Percentiles rank a stretch among this genome's conserved stretches.
These are phyloP conservation scores for Nestor notabilis DNA, from an alignment of 2,113 vertebrate species.

Conservation along the genomic window DNA sequence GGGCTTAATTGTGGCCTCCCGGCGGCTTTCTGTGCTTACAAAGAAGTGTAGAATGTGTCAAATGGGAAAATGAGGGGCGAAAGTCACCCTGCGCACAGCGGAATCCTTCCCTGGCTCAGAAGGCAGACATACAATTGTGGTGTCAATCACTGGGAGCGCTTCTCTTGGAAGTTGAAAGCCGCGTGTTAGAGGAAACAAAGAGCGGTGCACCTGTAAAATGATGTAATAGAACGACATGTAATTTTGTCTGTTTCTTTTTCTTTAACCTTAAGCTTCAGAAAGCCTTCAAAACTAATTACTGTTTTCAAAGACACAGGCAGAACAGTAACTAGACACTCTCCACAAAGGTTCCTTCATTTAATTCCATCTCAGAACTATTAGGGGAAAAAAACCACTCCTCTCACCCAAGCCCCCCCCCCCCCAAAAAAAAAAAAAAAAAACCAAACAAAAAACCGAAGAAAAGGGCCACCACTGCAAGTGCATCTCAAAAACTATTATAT, in stretches of 20 bases:
- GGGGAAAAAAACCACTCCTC: not conserved
- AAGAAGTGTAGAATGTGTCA: not conserved
- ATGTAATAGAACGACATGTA: not conserved
- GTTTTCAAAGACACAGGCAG: not conserved
- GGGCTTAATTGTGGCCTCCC: not conserved
- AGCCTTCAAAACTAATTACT: not conserved
- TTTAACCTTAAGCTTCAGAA: not conserved
- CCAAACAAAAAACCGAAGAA: not conserved
- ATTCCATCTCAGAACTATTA: not conserved
- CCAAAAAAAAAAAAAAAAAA: not conserved
- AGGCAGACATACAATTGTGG: not conserved
- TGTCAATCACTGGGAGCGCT: not conserved
- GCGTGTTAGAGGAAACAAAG: not conserved
- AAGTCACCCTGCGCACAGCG: not conserved
- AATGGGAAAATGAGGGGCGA: not conserved
- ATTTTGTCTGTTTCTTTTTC: not conserved
- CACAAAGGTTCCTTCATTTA: not conserved
- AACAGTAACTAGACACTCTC: not conserved
- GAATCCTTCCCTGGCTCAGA: not conserved
- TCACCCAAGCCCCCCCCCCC: accelerated
- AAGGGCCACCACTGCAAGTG: not conserved
- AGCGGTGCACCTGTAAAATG: not conserved
- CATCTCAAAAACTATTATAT: not conserved
- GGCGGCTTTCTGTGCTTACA: not conserved
- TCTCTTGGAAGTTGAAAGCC: not conserved